These are phyloP conservation scores for Dendropsophus ebraccatus DNA, from an alignment of 2,113 vertebrate species.

Conservation along the genomic window DNA sequence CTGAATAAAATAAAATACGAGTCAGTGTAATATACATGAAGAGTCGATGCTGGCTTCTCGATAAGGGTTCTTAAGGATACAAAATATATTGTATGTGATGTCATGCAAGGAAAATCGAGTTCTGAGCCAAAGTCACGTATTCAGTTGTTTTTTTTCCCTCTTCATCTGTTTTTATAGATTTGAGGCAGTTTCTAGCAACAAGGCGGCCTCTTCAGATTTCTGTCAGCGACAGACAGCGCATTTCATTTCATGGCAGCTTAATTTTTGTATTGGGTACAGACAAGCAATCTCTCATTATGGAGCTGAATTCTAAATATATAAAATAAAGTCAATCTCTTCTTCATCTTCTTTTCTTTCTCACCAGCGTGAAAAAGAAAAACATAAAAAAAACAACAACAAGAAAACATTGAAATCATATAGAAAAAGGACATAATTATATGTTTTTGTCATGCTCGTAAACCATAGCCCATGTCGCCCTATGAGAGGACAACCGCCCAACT, in stretches of 20 bases:
- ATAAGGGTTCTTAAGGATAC: not conserved
- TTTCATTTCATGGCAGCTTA: constrained; percentile 54
- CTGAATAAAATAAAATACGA: too few species aligned
- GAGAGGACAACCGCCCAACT: not conserved
- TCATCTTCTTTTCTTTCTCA: not conserved
- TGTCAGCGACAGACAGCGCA: constrained; percentile 23
- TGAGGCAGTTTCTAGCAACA: constrained; percentile 29
- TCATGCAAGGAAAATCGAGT: constrained; percentile 29
- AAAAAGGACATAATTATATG: not conserved
- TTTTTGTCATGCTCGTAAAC: not conserved
- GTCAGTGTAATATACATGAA: not conserved
- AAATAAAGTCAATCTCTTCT: constrained; percentile 15
- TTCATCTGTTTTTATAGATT: constrained; percentile 34
- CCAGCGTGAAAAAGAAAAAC: not conserved
- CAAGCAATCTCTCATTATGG: constrained; percentile 40
- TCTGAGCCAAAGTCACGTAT: not conserved
- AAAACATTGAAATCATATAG: not conserved
- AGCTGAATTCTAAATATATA: constrained; percentile 41
- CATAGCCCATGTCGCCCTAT: not conserved
- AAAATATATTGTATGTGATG: not conserved
- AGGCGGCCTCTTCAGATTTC: constrained; percentile 32
- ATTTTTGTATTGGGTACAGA: constrained; percentile 40
- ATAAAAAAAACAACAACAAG: not conserved
- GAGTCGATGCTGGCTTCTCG: not conserved
- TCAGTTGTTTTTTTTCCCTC: constrained; percentile 8